Base-by-base conservation (phyloP, 2,797 vertebrate genomes). In the Eospalax fontanierii region DNA sequence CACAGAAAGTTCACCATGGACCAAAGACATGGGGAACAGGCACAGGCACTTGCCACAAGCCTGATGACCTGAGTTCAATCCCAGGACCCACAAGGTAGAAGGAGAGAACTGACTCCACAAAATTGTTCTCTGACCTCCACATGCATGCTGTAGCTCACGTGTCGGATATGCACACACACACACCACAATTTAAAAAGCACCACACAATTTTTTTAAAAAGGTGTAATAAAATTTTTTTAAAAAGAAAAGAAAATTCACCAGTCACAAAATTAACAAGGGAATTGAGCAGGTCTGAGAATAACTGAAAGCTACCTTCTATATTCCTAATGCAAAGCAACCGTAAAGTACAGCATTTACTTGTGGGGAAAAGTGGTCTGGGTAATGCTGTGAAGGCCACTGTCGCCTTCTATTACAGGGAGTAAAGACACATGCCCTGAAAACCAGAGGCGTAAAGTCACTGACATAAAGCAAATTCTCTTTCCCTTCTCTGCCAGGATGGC, bases 371-470 rank as follows among this genome's bases (percentile, higher is more conserved):
- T 22, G 43, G 78, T 68, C 82, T 2, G 0, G 12, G 40, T 74
- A 88, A 87, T 65, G 10, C 24, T 2, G 38, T 54, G 87, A 91
- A 30, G 2, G 0, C 6, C 76, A 84, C 21, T 38, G 35, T 73
- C 19, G 4, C 8, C 30, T 71, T 21, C 86, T 43, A 85, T 91
- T 84, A 96, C 84, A 78, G 89, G 40, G 54, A 97, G 59, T 81
- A 86, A 82, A 96, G 93, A 85, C 1, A 1, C 21, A 63, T 3
- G 26, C 26, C 66, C 74, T 33, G 3, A 78, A 91, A 88, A 70
- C 63, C 91, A 90, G 89, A 7, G 70, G 89, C 6, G 6, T 68
- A 66, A 93, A 80, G 12, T 71, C 40, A 88, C 84, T n/a, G 70
- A 78, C 50, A 75, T 1, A 86, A 87, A 94, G 93, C 19, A 14